Evolutionary conservation across 2,888 invertebrate genomes (phyloP), one percentile per base, ranked within the genome.

Genomic region (Acanthosepion lycidas): DNA sequence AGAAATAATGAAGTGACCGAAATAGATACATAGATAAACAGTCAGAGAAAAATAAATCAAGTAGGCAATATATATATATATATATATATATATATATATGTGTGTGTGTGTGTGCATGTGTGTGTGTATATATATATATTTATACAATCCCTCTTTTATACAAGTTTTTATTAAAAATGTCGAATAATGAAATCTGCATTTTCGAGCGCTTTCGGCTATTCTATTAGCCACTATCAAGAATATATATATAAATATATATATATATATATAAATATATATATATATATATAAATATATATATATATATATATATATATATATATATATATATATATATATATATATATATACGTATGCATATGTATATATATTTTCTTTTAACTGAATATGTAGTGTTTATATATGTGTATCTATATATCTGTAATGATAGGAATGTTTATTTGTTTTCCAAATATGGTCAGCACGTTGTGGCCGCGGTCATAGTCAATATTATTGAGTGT

Each of bases 11-110:
- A 33, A 33, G 33, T 33, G 33, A 33, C 33, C 33, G 33, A 33
- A 33, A 33, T 33, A 33, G 33, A 33, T 33, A 33, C 33, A 33
- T 33, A 33, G 33, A 33, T 33, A 33, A 33, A 33, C 33, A 33
- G 33, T 1, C 0, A 33, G 1, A 33, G 1, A 33, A 0, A 33
- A 33, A 33, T 33, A 0, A 33, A 1, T 1, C 0, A 33, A n/a
- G n/a, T n/a, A n/a, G n/a, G n/a, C n/a, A n/a, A n/a, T n/a, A 91
- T 91, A 91, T 91, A 28, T 91, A 91, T n/a, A 91, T n/a, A n/a
- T 91, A n/a, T 23, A n/a, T 91, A n/a, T 91, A 91, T 28, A 23
- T n/a, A 91, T 28, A 6, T 91, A 91, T 91, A 91, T 23, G n/a
- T 91, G 5, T 33, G n/a, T n/a, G 9, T 91, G n/a, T 33, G 33